Evolutionary conservation across 1,140 invertebrate genomes (phyloP), one percentile per base, ranked within the genome.

Genomic region (Hypothenemus hampei): DNA sequence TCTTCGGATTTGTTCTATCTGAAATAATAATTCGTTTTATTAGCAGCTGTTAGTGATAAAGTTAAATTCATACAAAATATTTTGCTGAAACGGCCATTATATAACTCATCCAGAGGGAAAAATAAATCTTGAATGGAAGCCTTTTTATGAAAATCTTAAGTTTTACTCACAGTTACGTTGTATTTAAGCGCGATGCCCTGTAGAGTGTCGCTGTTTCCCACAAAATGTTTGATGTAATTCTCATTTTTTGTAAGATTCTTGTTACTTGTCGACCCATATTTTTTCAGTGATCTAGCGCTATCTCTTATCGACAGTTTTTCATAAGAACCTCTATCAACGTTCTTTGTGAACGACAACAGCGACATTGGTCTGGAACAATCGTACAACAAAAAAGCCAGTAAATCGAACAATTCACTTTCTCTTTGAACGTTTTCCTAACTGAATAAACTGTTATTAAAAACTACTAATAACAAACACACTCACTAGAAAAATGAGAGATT

Each of bases 171-270:
- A 69, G 90, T 91, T 62, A 90, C 87, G 68, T 89, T 87, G 77
- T 94, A 94, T 80, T 89, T 93, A 22, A 95, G 77, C 18, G 92
- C 89, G 60, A 96, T 85, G 63, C 92, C 91, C 77, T 93, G 89
- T 52, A 96, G 75, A n/a, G 92, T 95, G 71, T 96, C 93, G 13
- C 80, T 81, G 67, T 85, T 80, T 20, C 79, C 73, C 52, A 96
- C 81, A 31, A 75, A 77, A 71, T 95, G 91, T 71, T 90, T 87
- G 50, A 93, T 77, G 62, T 85, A 81, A 62, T 80, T 82, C 65
- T 87, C 84, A 64, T 80, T 61, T 45, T 53, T 61, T 15, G 73
- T 72, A 59, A 77, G 69, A 68, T 79, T 73, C 73, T 81, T 89
- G 40, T 36, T 57, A 58, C 85, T 84, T 29, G 88, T 92, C 65